These are phyloP conservation scores for Notolabrus celidotus DNA, from an alignment of 2,797 vertebrate species.

Conservation along the genomic window DNA sequence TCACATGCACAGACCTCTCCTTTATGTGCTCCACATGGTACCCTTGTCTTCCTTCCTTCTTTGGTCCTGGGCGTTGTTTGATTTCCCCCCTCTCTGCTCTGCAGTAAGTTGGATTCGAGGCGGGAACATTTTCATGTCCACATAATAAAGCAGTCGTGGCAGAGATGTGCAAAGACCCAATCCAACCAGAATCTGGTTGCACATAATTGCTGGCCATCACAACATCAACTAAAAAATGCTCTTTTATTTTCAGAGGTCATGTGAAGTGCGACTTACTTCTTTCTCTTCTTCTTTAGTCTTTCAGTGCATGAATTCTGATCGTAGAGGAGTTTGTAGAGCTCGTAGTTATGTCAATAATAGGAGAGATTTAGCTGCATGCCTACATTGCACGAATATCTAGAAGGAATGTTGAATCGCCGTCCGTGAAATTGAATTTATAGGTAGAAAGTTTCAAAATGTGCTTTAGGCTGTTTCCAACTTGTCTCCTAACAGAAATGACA, in stretches of 20 bases:
- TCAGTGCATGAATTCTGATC: conserved; percentile 47
- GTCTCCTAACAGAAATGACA: conserved; percentile 3
- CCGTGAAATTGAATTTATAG: background rate
- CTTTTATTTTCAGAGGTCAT: conserved; percentile 19
- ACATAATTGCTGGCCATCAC: conserved; percentile 9
- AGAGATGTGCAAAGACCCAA: conserved; percentile 2
- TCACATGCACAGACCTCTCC: conserved; percentile 60
- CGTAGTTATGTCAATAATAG: conserved; percentile 15
- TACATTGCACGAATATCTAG: conserved; percentile 51
- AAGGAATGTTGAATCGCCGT: conserved; percentile 16
- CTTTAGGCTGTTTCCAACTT: conserved; percentile 15
- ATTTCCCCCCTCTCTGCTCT: conserved; percentile 44
- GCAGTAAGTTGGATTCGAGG: conserved; percentile 41
- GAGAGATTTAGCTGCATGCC: conserved; percentile 47
- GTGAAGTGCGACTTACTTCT: conserved; percentile 13
- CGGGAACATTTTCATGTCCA: conserved; percentile 36
- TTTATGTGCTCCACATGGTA: conserved; percentile 45
- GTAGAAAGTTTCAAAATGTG: background rate
- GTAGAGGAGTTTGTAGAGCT: conserved; percentile 6
- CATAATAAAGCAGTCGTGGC: background rate
- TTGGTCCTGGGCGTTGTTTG: conserved; percentile 45
- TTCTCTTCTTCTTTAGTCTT: conserved; percentile 16
- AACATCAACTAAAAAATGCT: conserved; percentile 1
- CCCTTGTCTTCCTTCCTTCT: conserved; percentile 57
- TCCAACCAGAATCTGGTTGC: conserved; percentile 14